phyloP scores from a whole-genome alignment of 2,113 vertebrate genomes.

The Gymnarchus niloticus region DNA sequence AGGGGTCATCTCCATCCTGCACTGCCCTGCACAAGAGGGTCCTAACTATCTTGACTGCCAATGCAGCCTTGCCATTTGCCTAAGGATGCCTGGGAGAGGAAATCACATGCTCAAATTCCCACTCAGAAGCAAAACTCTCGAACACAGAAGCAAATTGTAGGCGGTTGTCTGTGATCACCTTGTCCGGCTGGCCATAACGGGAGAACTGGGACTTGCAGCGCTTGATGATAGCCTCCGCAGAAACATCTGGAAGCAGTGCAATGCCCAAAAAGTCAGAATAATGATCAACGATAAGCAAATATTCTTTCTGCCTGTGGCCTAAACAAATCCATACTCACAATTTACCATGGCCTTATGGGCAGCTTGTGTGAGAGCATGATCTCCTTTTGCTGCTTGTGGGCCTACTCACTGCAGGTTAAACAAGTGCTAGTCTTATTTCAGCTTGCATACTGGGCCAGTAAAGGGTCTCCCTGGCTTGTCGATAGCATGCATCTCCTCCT shows the following conservation, averaged over 20 bases:
- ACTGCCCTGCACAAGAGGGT: background rate
- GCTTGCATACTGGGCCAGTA: background rate
- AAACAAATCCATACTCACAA: slow-evolving; percentile 48
- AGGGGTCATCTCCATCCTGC: slow-evolving; percentile 20
- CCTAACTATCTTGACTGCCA: background rate
- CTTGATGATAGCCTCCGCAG: background rate
- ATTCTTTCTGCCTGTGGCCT: background rate
- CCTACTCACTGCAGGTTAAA: background rate
- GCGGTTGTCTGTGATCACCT: slow-evolving; percentile 9
- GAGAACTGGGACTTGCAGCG: background rate
- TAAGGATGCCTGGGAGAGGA: slow-evolving; percentile 20
- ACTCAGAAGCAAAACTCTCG: background rate
- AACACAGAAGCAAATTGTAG: slow-evolving; percentile 13
- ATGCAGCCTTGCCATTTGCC: slow-evolving; percentile 22
- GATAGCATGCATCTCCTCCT: background rate
- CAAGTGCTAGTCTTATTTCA: background rate
- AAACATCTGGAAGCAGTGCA: background rate
- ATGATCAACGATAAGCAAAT: background rate
- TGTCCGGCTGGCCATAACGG: slow-evolving; percentile 13
- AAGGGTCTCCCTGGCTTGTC: background rate
- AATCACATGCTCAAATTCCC: slow-evolving; percentile 12
- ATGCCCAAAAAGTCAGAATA: background rate
- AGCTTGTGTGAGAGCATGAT: background rate
- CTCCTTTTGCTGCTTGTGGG: slow-evolving; percentile 25
- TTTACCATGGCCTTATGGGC: slow-evolving; percentile 48